A percentile compares a stretch with the other conserved stretches of the same genome.
phyloP scores from a whole-genome alignment of 2,888 invertebrate genomes.

The Dryadula phaetusa region DNA sequence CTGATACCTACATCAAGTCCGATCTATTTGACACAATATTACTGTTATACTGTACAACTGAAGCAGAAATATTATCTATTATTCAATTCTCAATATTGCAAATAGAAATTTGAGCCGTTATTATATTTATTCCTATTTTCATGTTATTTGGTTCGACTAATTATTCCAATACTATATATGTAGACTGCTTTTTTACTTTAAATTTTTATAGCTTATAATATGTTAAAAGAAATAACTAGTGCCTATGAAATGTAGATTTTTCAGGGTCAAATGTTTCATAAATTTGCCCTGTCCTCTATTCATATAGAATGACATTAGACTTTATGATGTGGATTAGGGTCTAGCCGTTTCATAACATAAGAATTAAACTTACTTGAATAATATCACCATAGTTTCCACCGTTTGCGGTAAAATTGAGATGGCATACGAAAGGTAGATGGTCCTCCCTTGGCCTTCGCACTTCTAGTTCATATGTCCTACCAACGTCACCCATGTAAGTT shows the following conservation, averaged over 20 bases:
- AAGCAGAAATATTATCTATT: not conserved
- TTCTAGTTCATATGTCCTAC: constrained; percentile 91
- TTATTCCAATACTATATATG: too few species aligned
- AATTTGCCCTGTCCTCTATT: not conserved
- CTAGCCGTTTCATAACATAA: not conserved
- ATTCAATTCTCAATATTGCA: too few species aligned
- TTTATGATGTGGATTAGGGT: too few species aligned
- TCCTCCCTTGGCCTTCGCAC: constrained; percentile 90
- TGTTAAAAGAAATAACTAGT: too few species aligned
- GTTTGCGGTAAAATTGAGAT: constrained; percentile 92
- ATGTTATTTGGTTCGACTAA: too few species aligned
- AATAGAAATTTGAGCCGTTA: too few species aligned
- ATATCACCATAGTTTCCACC: constrained; percentile 91
- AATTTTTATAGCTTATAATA: too few species aligned
- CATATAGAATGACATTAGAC: not conserved
- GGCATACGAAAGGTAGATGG: constrained; percentile 91
- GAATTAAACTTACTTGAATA: constrained; percentile 86
- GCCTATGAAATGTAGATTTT: not conserved
- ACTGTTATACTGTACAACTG: not conserved
- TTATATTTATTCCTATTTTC: too few species aligned
- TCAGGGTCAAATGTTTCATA: not conserved
- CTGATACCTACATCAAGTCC: not conserved
- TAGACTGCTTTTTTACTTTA: too few species aligned
- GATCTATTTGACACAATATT: not conserved
- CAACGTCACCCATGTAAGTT: constrained; percentile 92